Base-by-base conservation (phyloP, 35 echinoderm and acorn worm species). In the Heliocidaris tuberculata region DNA sequence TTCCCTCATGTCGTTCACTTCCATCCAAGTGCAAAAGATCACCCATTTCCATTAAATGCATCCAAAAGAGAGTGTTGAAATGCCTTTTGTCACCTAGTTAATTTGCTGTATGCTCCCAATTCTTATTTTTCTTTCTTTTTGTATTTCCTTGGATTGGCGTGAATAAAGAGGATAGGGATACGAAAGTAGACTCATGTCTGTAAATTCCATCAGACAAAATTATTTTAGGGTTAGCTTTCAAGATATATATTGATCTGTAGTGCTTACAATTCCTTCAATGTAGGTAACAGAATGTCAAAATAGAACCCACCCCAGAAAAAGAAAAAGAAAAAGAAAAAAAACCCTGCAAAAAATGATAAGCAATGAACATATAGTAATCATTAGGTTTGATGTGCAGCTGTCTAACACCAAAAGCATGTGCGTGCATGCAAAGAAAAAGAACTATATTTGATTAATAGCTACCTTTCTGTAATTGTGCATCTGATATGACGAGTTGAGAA, bases 1-100 rank as follows among this genome's bases (percentile, higher is more conserved):
- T 5, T 32, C 13, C 31, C 31, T 88, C 65, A 78, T 78, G 65
- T 78, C 27, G 65, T 78, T 78, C 65, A 70, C 56, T 30, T 59
- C 19, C 24, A 94, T 6, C 60, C 65, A 19, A 78, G 65, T 78
- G 65, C 65, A 78, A 78, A 78, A 27, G 8, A 78, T 78, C 65
- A 78, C 65, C 65, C 65, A n/a, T 78, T 78, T 27, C 27, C 65
- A 78, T 78, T 21, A 78, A 78, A 78, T 78, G 65, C 65, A 78
- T 78, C 21, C 21, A 78, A 78, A 78, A 78, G 27, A 78, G 65
- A 78, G 65, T 78, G 65, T 78, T 78, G 19, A 78, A 78, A 29
- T 78, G 65, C 65, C 65, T 78, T 78, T n/a, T 78, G 17, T 78
- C 65, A 78, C 65, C 65, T 78, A 78, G 65, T 78, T 78, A 78